Evolutionary conservation across 2,113 vertebrate genomes (phyloP).

Genomic region (Lamprologus ornatipinnis): DNA sequence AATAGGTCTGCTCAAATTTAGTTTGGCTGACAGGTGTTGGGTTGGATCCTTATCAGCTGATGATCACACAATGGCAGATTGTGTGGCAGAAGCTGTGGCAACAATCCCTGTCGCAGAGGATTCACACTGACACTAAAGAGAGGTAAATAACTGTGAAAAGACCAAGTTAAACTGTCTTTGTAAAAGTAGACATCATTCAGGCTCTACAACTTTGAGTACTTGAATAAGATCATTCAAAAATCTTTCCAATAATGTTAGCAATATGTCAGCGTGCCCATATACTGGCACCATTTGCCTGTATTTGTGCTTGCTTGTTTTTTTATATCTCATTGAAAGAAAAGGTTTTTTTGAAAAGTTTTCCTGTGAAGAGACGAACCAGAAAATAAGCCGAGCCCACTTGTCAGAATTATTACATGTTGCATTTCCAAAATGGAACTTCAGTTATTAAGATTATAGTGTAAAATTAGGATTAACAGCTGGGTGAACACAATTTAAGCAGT

Average conservation of each 20-base stretch:
- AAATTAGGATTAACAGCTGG: constrained; percentile 19
- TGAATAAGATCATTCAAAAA: not conserved
- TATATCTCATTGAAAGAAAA: not conserved
- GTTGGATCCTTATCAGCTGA: constrained; percentile 8
- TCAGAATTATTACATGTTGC: constrained; percentile 14
- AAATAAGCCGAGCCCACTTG: constrained; percentile 3
- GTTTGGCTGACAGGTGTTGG: not conserved
- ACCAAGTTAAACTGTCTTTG: not conserved
- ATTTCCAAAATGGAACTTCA: constrained; percentile 13
- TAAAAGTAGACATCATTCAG: not conserved
- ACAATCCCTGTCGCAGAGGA: not conserved
- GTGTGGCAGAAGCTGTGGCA: constrained; percentile 5
- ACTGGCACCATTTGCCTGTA: not conserved
- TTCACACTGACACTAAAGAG: not conserved
- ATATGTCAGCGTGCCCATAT: not conserved
- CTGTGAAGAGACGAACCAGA: not conserved
- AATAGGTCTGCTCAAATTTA: not conserved
- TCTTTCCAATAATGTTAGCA: not conserved
- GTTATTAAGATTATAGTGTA: constrained; percentile 16
- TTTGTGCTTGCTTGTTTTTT: not conserved
- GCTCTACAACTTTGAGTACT: not conserved
- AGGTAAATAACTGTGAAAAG: not conserved
- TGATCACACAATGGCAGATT: constrained; percentile 18
- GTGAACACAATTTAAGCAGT: not conserved
- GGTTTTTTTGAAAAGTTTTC: not conserved